Base-by-base conservation (phyloP, 1,140 invertebrate species). In the Microplitis demolitor region DNA sequence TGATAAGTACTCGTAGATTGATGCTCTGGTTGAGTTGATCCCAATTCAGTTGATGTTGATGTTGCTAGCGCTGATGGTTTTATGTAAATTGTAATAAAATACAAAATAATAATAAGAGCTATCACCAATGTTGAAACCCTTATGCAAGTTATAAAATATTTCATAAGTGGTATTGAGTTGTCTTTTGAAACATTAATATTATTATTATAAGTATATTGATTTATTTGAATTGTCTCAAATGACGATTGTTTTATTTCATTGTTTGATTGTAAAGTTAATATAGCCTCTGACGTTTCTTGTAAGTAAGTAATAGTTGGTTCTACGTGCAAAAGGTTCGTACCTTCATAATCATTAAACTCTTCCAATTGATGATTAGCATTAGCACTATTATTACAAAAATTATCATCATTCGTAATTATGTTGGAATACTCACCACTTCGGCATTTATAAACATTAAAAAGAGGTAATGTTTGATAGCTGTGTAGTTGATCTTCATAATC, bases 401-500 rank as follows among this genome's bases (percentile, higher is more conserved):
- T 24, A 53, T 50, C 53, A 67, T 69, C 51, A 33, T 39, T 60
- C 4, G 60, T 37, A 13, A 56, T 3, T 61, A n/a, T 37, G 37
- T 50, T 39, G 8, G 66, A 35, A 68, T 66, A 73, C 74, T 80
- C 58, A 83, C 82, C 76, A 72, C 67, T 62, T 45, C 51, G 8
- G 39, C 50, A 73, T 62, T 71, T 35, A 66, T 78, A 80, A 31
- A 78, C 69, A 76, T 81, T 74, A 62, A 24, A 72, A 6, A 9
- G 58, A 53, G 56, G 54, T 33, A 64, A 14, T 3, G 31, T 4
- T 34, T 16, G 31, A 5, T 5, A 5, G 13, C 66, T 60, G 33
- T 79, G 0, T 5, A 82, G 4, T 51, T 69, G 33, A 39, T 63
- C 31, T 53, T 81, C 76, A 76, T 84, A 86, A 54, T 79, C 64